Evolutionary conservation across 2,888 invertebrate genomes (phyloP).

Genomic region (Drosophila melanosoma): DNA sequence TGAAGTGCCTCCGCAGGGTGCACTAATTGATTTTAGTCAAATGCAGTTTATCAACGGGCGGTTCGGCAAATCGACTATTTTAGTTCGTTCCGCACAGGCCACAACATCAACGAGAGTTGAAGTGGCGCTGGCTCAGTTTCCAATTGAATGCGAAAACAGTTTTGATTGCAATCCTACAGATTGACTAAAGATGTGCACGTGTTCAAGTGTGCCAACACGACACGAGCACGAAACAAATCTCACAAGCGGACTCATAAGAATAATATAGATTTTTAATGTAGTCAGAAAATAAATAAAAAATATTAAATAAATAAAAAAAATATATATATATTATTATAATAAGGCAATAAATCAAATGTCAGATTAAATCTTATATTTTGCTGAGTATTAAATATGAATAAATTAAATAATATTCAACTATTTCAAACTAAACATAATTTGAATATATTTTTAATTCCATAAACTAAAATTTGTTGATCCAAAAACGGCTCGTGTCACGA

Average conservation of each 20-base stretch:
- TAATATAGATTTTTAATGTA: background rate
- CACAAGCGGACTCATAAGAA: background rate
- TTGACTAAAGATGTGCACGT: slow-evolving; percentile 11
- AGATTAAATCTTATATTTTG: no score
- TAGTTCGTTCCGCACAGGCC: slow-evolving; percentile 13
- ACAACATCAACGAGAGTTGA: slow-evolving; percentile 18
- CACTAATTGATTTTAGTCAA: slow-evolving; percentile 56
- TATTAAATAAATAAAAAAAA: no score
- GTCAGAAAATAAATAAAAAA: background rate
- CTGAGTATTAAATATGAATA: background rate
- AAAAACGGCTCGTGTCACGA: slow-evolving; percentile 20
- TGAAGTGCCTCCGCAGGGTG: slow-evolving; percentile 37
- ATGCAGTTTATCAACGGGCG: slow-evolving; percentile 34
- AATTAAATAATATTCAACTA: background rate
- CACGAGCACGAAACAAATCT: background rate
- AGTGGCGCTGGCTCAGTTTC: slow-evolving; percentile 37
- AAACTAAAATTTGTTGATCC: background rate
- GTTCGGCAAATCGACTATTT: slow-evolving; percentile 13
- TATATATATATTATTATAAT: no score
- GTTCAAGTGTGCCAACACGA: background rate
- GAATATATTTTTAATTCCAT: no score
- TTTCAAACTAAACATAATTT: background rate
- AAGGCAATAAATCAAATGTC: no score
- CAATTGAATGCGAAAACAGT: slow-evolving; percentile 30
- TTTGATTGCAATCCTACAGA: slow-evolving; percentile 29